Conservation (phyloP, 1,140 invertebrate species). For the Drosophila eugracilis region DNA sequence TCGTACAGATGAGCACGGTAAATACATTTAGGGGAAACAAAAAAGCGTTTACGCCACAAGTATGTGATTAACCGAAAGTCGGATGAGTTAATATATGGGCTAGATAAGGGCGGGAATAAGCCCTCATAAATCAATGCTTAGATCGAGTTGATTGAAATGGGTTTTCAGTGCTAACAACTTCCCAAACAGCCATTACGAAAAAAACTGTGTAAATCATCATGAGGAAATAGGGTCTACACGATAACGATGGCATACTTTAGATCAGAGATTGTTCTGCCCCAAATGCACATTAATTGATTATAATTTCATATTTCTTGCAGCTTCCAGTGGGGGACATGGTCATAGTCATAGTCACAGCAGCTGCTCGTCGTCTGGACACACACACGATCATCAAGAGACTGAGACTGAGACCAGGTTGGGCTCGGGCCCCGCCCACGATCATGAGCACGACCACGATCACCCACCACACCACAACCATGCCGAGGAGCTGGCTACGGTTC, state of each 20-base stretch:
- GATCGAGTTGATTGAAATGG: conserved; percentile 23
- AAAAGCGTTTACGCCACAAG: neutral
- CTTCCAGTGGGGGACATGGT: conserved; percentile 64
- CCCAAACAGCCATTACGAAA: neutral
- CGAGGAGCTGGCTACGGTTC: conserved; percentile 52
- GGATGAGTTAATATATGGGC: conserved; percentile 26
- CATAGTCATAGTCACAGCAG: conserved; percentile 71
- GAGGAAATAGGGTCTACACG: conserved; percentile 8
- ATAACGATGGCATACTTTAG: conserved; percentile 30
- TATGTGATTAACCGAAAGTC: conserved; percentile 13
- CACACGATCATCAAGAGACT: conserved; percentile 44
- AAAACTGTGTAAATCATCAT: conserved; percentile 1
- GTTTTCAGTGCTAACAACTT: conserved; percentile 1
- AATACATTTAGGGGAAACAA: neutral
- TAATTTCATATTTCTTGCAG: conserved; percentile 30
- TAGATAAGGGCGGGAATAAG: conserved; percentile 22
- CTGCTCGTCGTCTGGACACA: conserved; percentile 16
- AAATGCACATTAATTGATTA: neutral
- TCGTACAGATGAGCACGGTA: conserved; percentile 7
- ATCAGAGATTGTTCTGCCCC: neutral
- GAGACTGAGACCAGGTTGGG: conserved; percentile 44
- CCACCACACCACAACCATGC: conserved; percentile 50
- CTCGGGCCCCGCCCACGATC: conserved; percentile 24
- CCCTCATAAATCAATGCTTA: conserved; percentile 24
- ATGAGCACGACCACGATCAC: conserved; percentile 51